Evolutionary conservation across 2,888 invertebrate genomes (phyloP).

Genomic region (Aspidiotus rigidus): DNA sequence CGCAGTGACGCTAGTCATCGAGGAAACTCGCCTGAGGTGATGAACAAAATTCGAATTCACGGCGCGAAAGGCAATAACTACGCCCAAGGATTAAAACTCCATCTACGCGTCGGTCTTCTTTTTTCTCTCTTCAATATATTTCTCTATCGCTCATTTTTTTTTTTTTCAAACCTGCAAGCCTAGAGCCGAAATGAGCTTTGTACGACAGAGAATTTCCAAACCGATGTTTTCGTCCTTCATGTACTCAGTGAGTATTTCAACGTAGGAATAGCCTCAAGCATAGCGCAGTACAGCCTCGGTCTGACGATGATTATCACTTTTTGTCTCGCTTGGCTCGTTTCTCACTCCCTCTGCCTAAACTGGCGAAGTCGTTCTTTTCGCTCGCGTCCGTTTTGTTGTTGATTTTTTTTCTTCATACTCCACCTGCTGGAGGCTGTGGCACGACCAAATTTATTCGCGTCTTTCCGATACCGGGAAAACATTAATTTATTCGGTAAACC

Average conservation of each 20-base stretch:
- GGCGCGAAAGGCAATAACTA: slow-evolving; percentile 33
- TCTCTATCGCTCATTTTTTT: not conserved
- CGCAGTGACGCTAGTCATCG: slow-evolving; percentile 31
- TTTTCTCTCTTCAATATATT: not conserved
- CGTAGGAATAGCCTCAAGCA: not conserved
- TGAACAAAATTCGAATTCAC: slow-evolving; percentile 32
- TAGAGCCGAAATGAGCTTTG: slow-evolving; percentile 1
- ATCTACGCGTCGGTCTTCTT: slow-evolving; percentile 15
- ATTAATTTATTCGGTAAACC: not conserved
- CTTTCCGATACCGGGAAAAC: not conserved
- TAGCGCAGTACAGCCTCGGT: not conserved
- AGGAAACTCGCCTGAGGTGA: slow-evolving; percentile 23
- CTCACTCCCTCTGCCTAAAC: not conserved
- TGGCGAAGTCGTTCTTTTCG: not conserved
- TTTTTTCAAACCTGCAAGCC: slow-evolving; percentile 4
- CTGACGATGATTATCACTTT: slow-evolving; percentile 4
- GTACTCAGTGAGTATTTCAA: not conserved
- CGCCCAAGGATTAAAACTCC: slow-evolving; percentile 31
- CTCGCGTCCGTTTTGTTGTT: not conserved
- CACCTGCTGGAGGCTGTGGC: not conserved
- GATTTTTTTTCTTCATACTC: not conserved
- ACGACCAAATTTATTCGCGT: slow-evolving; percentile 1
- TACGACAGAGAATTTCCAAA: slow-evolving; percentile 1
- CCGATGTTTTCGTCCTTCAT: not conserved
- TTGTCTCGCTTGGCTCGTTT: slow-evolving; percentile 2